Base-by-base conservation (phyloP, 2,797 vertebrate genomes). In the Sebastes flavidus region DNA sequence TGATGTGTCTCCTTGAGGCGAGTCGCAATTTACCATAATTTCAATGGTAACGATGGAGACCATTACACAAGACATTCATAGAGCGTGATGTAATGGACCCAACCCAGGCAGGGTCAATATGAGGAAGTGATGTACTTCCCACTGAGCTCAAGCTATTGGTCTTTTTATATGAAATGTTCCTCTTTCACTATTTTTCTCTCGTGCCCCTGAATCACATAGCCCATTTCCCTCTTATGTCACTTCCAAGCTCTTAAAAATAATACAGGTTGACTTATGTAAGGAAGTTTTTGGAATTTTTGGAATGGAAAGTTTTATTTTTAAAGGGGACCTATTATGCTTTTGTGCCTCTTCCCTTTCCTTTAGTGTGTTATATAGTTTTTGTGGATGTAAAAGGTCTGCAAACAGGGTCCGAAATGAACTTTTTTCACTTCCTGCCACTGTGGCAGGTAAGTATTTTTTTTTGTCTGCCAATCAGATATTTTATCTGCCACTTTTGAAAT, bases 91-190 rank as follows among this genome's bases (percentile, higher is more conserved):
- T 65, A 75, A 58, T 74, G 24, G 20, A 36, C 70, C 72, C 38
- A 82, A 32, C 72, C 79, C 56, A 27, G 11, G 2, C 8, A 46
- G 2, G 16, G 4, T 52, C 25, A 79, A 68, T 74, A n/a, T 5
- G 30, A 24, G 75, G 75, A 83, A 82, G 24, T 70, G 52, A 75
- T 12, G 24, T 24, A 71, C 24, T 86, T 75, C 27, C 60, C 3
- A 1, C 30, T 5, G 16, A 38, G 6, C 20, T 16, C 5, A 62
- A 16, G 2, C 18, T 6, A 5, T 34, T 9, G 3, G 11, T 14
- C 6, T 16, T 9, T 32, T 8, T n/a, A 18, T 2, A 8, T 49
- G 18, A 36, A 36, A 22, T 46, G 1, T 42, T 3, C n/a, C 6
- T 18, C 5, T 27, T 42, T 66, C 18, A 60, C 13, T 2, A 16